phyloP scores from a whole-genome alignment of 2,888 invertebrate species.

The Ernsta delagoae region DNA sequence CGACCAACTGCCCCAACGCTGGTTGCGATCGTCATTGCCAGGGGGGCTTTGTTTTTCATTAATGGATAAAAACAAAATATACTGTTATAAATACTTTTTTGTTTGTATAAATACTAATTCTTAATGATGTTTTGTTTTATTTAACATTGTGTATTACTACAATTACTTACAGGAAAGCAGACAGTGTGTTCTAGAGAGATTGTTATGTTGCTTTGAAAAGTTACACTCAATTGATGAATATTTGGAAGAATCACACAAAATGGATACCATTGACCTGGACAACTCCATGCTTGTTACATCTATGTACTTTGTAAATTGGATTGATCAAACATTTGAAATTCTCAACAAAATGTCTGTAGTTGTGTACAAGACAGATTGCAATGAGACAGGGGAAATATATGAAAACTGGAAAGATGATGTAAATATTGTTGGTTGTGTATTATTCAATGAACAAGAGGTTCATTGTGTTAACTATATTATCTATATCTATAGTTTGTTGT shows the following conservation, averaged over 20 bases:
- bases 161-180: conserved; percentile 64
- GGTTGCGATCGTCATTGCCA: no score
- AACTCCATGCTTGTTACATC: conserved; percentile 58
- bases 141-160: neutral
- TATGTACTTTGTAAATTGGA: conserved; percentile 81
- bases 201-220: conserved; percentile 71
- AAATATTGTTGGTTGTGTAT: no score
- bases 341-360: conserved; percentile 62
- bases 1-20: no score
- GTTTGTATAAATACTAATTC: no score
- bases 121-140: no score
- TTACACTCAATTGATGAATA: conserved; percentile 56
- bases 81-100: no score
- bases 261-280: conserved; percentile 42
- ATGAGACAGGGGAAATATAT: conserved; percentile 52
- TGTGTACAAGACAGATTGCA: conserved; percentile 64
- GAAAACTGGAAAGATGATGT: conserved; percentile 66
- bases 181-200: conserved; percentile 65
- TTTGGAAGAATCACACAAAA: conserved; percentile 48
- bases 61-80: no score
- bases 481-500: no score
- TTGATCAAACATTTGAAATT: conserved; percentile 75
- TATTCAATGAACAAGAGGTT: no score
- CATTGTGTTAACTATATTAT: no score
- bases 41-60: no score